These are phyloP conservation scores for Lordiphosa collinella DNA, from an alignment of 1,140 invertebrate genomes.

Conservation along the genomic window DNA sequence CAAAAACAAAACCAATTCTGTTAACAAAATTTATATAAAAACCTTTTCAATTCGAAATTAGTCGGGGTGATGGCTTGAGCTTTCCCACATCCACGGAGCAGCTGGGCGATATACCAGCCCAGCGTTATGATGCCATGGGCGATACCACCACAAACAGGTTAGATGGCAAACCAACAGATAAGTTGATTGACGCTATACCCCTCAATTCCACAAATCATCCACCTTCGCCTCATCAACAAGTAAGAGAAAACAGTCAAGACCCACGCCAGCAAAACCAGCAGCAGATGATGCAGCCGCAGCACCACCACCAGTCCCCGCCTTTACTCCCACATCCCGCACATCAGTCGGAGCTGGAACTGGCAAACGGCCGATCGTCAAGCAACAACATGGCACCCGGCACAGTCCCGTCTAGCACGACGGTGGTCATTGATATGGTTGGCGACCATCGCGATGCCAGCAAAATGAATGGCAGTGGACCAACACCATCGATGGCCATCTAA, in stretches of 20 bases:
- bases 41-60: conserved; percentile 81
- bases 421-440: conserved; percentile 47
- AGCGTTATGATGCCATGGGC: conserved; percentile 93
- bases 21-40: conserved; percentile 51
- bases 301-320: neutral
- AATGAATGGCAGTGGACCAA: no score
- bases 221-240: conserved; percentile 44
- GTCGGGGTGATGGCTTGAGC: conserved; percentile 92
- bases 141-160: conserved; percentile 86
- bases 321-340: conserved; percentile 9
- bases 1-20: conserved; percentile 30
- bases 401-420: conserved; percentile 24
- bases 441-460: conserved; percentile 12
- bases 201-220: conserved; percentile 31
- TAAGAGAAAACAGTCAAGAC: conserved; percentile 23
- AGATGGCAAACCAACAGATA: conserved; percentile 80
- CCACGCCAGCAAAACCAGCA: neutral
- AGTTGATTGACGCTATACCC: conserved; percentile 63
- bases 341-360: conserved; percentile 16
- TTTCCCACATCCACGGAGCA: conserved; percentile 90
- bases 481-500: no score
- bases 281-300: neutral
- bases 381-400: conserved; percentile 16
- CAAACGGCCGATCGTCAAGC: conserved; percentile 24
- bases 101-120: conserved; percentile 80